Evolutionary conservation across 30 jellyfish, hydroid and myxozoan genomes (phyloP).

Genomic region (Catostylus mosaicus): DNA sequence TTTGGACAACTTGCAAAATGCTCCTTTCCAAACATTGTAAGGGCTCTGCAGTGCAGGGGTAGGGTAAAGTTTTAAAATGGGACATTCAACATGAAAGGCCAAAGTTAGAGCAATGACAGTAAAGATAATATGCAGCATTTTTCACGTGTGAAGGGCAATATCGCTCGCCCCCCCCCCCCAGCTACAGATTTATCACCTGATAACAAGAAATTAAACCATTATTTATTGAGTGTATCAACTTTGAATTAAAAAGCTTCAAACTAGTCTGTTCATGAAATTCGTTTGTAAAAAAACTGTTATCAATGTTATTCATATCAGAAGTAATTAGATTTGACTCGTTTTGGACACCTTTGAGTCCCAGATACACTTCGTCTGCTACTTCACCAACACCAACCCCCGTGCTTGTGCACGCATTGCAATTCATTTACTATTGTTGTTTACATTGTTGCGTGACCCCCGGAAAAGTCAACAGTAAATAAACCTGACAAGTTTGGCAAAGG

Average conservation of each 20-base stretch:
- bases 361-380: not conserved
- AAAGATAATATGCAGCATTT: too few species aligned
- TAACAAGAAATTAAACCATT: too few species aligned
- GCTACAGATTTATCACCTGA: too few species aligned
- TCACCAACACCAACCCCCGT: conserved; percentile 49
- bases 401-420: conserved; percentile 1
- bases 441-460: conserved; percentile 64
- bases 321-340: not conserved
- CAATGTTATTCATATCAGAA: not conserved
- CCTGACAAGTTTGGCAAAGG: conserved; percentile 64
- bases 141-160: too few species aligned
- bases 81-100: too few species aligned
- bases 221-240: too few species aligned
- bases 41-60: too few species aligned
- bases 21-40: too few species aligned
- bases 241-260: not conserved
- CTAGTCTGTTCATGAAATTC: not conserved
- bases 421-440: conserved; percentile 49
- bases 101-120: too few species aligned
- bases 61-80: too few species aligned
- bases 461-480: conserved; percentile 47
- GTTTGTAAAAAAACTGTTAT: not conserved
- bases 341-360: not conserved
- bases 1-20: too few species aligned
- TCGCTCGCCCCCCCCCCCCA: too few species aligned